Base-by-base conservation (phyloP, 2,797 vertebrate genomes). In the Falco berigora region DNA sequence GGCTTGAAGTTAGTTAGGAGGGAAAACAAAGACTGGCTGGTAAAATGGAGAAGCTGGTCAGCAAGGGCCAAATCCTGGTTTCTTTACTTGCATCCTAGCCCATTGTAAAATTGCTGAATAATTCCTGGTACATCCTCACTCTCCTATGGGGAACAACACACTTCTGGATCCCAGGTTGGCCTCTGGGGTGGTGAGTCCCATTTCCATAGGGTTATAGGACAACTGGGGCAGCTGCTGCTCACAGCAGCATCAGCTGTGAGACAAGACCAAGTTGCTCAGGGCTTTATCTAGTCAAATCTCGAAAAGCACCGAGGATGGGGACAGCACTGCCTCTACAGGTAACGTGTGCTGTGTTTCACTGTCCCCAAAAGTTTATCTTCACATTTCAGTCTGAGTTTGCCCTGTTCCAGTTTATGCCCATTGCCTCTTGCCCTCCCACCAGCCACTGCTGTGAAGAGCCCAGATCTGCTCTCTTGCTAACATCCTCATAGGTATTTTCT, bases 111-210 rank as follows among this genome's bases (percentile, higher is more conserved):
- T 6, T 79, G 8, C 15, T 59, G 59, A 64, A 34, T 67, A 82
- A 76, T 38, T 61, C 34, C 47, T 25, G 6, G 5, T 34, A 8
- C 0, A 0, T 59, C 4, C 34, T 89, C 28, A 22, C 21, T 47
- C 32, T 76, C 5, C 17, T 89, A 1, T 12, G 38, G 52, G 25
- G 21, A 77, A 23, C 30, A 59, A 32, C 6, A 30, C 10, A 22
- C 0, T 42, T 49, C 36, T 6, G 4, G 23, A 18, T 47, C 30
- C 21, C 49, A 47, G 22, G 4, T 0, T 63, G 27, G 44, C 19
- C 6, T 30, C n/a, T 49, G n/a, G 5, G 14, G 10, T 76, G 83
- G 21, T 7, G 5, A 53, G 28, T 19, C 22, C 36, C 12, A 19
- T 52, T 82, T n/a, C 44, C 32, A 50, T 1, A 28, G 40, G 44